Percentiles rank a stretch among this genome's conserved stretches.
phyloP scores from a whole-genome alignment of 2,888 invertebrate species.

The Villa cingulata region DNA sequence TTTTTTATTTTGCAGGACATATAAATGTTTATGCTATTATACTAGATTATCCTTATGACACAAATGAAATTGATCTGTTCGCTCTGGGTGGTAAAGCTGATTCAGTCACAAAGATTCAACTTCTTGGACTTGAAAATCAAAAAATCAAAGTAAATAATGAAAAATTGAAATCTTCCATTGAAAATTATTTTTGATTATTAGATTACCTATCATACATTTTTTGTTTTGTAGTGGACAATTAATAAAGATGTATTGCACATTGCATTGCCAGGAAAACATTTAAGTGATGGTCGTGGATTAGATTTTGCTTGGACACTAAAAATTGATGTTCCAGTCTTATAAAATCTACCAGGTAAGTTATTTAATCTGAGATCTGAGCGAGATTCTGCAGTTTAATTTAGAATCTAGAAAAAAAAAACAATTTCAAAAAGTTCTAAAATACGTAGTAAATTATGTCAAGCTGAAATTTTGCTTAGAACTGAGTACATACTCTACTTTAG shows the following conservation, averaged over 20 bases:
- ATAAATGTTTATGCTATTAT: conserved; percentile 49
- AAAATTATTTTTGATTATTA: not conserved
- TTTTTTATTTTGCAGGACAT: conserved; percentile 19
- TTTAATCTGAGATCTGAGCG: too few species aligned
- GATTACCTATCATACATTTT: too few species aligned
- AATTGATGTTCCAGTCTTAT: conserved; percentile 23
- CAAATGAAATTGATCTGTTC: conserved; percentile 39
- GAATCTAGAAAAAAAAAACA: too few species aligned
- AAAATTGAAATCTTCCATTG: not conserved
- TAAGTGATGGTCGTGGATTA: conserved; percentile 27
- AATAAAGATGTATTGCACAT: conserved; percentile 22
- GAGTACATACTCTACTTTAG: too few species aligned
- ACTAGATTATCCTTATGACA: conserved; percentile 53
- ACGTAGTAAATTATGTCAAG: too few species aligned
- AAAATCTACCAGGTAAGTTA: too few species aligned
- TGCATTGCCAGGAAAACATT: conserved; percentile 29
- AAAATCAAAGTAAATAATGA: conserved; percentile 20
- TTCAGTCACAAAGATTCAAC: conserved; percentile 28
- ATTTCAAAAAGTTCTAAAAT: too few species aligned
- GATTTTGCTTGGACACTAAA: conserved; percentile 33
- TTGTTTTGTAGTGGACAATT: conserved; percentile 22
- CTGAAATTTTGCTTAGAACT: too few species aligned
- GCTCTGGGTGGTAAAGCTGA: conserved; percentile 29
- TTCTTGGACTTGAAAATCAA: conserved; percentile 40
- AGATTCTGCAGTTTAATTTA: too few species aligned